Evolutionary conservation across 2,888 invertebrate genomes (phyloP).

Genomic region (Hypsopygia costalis): DNA sequence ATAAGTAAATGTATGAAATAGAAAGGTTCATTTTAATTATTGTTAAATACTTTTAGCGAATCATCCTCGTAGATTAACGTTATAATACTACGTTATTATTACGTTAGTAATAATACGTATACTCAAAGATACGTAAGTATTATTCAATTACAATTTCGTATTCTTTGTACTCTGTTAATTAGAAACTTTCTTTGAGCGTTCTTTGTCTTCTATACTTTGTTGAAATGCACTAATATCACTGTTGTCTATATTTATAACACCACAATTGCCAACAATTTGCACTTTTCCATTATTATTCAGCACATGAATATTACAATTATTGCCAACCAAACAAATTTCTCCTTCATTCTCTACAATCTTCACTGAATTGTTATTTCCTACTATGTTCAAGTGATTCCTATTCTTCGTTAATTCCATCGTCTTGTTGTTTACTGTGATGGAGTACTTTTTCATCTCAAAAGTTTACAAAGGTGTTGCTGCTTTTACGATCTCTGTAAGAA

Average conservation of each 20-base stretch:
- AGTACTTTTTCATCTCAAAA: constrained; percentile 35
- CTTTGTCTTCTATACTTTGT: background rate
- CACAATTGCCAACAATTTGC: constrained; percentile 27
- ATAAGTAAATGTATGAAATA: no score
- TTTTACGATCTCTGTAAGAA: background rate
- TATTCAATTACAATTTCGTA: no score
- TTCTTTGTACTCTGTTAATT: no score
- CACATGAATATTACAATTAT: constrained; percentile 34
- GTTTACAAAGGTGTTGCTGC: background rate
- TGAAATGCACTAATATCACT: background rate
- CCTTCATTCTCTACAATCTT: constrained; percentile 37
- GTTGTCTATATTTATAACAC: constrained; percentile 14
- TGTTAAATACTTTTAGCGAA: no score
- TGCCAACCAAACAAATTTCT: constrained; percentile 35
- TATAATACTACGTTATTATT: no score
- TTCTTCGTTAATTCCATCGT: constrained; percentile 38
- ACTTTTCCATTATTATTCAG: constrained; percentile 35
- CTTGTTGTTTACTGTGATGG: constrained; percentile 36
- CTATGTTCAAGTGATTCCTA: constrained; percentile 31
- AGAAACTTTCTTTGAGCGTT: background rate
- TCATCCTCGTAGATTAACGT: no score
- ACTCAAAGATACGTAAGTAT: no score
- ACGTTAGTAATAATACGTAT: no score
- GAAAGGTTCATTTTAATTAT: no score
- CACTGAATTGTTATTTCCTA: constrained; percentile 42